Percentiles rank a stretch among this genome's conserved stretches.
phyloP scores from a whole-genome alignment of 1,140 invertebrate genomes.

The Drosophila nannoptera region DNA sequence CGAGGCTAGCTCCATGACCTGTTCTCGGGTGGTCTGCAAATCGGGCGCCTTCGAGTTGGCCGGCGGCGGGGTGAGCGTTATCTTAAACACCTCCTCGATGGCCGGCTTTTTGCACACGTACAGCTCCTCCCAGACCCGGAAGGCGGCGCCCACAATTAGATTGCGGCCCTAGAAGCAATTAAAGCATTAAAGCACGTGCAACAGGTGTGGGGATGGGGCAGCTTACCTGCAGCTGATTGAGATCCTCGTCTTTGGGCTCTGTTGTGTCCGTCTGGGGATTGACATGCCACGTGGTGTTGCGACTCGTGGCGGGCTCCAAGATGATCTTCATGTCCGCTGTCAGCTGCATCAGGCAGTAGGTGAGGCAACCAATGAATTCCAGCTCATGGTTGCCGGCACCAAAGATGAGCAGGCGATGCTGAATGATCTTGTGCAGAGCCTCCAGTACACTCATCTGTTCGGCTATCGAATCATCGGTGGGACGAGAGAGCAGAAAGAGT shows the following conservation, averaged over 20 bases:
- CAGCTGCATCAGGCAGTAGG: conserved; percentile 96
- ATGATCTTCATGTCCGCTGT: conserved; percentile 94
- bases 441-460: conserved; percentile 96
- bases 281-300: conserved; percentile 92
- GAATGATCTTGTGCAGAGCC: conserved; percentile 95
- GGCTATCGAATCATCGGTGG: conserved; percentile 91
- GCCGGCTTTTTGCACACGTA: conserved; percentile 98
- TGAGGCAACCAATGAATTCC: conserved; percentile 97
- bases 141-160: conserved; percentile 92
- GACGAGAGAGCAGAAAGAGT: conserved; percentile 93
- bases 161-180: conserved; percentile 82
- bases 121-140: conserved; percentile 97
- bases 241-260: conserved; percentile 86
- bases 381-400: conserved; percentile 96
- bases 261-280: conserved; percentile 85
- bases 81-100: conserved; percentile 95
- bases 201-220: background rate
- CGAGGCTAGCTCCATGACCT: conserved; percentile 91
- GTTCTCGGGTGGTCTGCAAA: conserved; percentile 87
- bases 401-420: conserved; percentile 89
- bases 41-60: conserved; percentile 89
- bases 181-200: background rate
- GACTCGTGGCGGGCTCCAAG: conserved; percentile 83
- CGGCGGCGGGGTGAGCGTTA: conserved; percentile 85
- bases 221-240: conserved; percentile 86